Evolutionary conservation across 2,113 vertebrate species (phyloP).

Genomic region (Ia io): DNA sequence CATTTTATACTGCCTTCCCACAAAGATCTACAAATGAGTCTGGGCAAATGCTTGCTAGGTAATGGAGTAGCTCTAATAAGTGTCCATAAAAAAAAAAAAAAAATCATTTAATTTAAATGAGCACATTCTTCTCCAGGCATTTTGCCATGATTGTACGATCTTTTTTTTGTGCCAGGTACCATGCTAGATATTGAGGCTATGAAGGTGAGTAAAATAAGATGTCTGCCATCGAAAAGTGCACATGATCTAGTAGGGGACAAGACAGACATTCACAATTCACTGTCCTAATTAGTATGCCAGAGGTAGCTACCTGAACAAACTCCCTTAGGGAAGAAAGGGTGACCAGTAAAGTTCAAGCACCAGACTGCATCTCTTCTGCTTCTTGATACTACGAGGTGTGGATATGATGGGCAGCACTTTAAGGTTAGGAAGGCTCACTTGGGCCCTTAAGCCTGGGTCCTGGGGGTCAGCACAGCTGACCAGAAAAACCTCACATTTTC

Average conservation of each 20-base stretch:
- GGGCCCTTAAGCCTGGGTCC: background rate
- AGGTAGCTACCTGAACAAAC: background rate
- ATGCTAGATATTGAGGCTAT: background rate
- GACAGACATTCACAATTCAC: background rate
- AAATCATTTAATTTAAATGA: background rate
- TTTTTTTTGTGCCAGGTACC: background rate
- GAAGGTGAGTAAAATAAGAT: background rate
- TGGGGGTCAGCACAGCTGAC: background rate
- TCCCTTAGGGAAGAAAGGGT: background rate
- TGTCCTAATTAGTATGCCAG: background rate
- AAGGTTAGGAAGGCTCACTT: background rate
- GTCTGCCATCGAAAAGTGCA: background rate
- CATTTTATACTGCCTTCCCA: background rate
- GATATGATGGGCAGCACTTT: background rate
- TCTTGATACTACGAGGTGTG: background rate
- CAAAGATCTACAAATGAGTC: background rate
- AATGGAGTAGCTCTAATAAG: background rate
- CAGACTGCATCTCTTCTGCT: background rate
- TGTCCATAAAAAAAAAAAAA: background rate
- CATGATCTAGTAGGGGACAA: background rate
- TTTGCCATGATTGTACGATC: background rate
- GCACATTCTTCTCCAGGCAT: background rate
- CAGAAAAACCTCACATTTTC: background rate
- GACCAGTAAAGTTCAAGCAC: background rate
- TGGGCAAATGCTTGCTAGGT: background rate